Conservation (phyloP, 1,140 invertebrate genomes). For the Temnothorax nylanderi region DNA sequence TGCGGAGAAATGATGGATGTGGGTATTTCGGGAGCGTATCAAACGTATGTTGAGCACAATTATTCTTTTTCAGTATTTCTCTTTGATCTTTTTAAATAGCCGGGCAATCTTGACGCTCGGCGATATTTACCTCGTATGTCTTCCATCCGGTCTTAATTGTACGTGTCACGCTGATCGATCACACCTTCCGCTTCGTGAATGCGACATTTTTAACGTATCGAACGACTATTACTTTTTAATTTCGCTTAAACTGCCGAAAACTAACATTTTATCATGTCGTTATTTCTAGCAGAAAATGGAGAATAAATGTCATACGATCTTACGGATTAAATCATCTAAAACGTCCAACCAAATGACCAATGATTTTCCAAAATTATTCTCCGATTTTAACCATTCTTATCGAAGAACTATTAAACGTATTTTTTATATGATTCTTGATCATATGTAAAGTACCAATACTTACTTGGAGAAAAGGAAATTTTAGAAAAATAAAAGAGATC, state of each 20-base stretch:
- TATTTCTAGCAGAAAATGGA: neutral
- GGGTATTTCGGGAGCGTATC: neutral
- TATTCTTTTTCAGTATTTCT: neutral
- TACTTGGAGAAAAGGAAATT: neutral
- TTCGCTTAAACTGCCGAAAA: neutral
- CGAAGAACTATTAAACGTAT: neutral
- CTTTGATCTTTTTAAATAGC: neutral
- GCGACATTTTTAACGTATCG: constrained; percentile 32
- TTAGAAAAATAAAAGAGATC: neutral
- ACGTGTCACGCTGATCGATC: constrained; percentile 46
- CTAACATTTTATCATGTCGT: neutral
- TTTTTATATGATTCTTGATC: neutral
- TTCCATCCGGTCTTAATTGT: neutral
- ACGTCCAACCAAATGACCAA: neutral
- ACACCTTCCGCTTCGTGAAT: constrained; percentile 3
- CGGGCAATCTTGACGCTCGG: neutral
- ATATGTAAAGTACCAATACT: neutral
- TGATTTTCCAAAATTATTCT: neutral
- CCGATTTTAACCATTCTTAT: neutral
- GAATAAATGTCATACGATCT: neutral
- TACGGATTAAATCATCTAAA: neutral
- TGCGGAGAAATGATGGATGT: neutral
- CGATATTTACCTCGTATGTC: neutral
- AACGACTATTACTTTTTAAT: constrained; percentile 30
- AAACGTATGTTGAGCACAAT: neutral